Evolutionary conservation across 53 echinoderm and acorn worm species (phyloP).

Genomic region (Mesocentrotus franciscanus): DNA sequence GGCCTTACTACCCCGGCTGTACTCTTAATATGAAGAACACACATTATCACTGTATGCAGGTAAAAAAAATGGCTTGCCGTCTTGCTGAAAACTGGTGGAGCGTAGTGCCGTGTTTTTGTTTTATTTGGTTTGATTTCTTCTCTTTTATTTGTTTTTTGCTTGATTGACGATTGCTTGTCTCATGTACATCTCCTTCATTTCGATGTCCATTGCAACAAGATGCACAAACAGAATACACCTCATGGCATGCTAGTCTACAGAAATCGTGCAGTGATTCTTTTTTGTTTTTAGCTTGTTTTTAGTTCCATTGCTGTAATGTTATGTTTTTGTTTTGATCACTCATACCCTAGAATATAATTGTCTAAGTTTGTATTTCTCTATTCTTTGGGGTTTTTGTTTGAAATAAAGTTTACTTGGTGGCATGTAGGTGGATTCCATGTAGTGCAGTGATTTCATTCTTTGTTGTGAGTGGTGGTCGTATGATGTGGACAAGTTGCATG

Average conservation of each 20-base stretch:
- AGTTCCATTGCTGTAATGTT: constrained; percentile 6
- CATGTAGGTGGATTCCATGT: constrained; percentile 36
- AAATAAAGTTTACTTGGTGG: constrained; percentile 27
- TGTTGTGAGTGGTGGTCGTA: constrained; percentile 26
- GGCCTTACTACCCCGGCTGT: constrained; percentile 92
- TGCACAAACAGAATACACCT: constrained; percentile 30
- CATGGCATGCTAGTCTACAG: constrained; percentile 35
- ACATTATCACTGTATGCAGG: constrained; percentile 99
- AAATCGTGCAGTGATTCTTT: constrained; percentile 35
- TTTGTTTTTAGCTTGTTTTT: constrained; percentile 43
- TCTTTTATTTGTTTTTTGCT: constrained; percentile 38
- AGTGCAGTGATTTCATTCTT: constrained; percentile 38
- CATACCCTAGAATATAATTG: background rate
- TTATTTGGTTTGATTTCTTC: constrained; percentile 9
- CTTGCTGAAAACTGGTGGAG: constrained; percentile 42
- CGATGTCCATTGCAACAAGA: background rate
- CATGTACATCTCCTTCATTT: constrained; percentile 19
- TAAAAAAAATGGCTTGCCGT: constrained; percentile 62
- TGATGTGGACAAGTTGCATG: constrained; percentile 28
- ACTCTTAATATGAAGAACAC: constrained; percentile 94
- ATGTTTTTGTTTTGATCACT: constrained; percentile 17
- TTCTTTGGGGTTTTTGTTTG: constrained; percentile 26
- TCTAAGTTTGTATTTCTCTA: background rate
- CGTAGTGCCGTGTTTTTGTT: constrained; percentile 33
- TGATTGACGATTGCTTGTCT: constrained; percentile 26